These are phyloP conservation scores for Ichneumoninae sp. DNA, from an alignment of 2,888 invertebrate genomes.

Conservation along the genomic window DNA sequence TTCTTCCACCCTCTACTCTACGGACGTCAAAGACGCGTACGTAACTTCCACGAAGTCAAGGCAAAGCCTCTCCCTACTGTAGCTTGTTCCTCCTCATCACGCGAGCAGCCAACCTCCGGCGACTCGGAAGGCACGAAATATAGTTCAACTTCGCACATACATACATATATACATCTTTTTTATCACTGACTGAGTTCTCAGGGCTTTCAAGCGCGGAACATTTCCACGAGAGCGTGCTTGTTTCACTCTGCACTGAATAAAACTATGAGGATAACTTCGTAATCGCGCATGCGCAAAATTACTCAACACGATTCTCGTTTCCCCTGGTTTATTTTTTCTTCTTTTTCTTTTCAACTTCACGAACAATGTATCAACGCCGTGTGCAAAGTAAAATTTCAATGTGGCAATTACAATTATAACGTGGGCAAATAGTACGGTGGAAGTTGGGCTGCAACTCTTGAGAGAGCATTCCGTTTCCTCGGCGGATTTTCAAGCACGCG, in stretches of 20 bases:
- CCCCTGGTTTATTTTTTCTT: not conserved
- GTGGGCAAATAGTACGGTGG: not conserved
- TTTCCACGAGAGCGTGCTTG: not conserved
- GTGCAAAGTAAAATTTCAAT: not conserved
- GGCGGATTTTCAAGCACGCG: not conserved
- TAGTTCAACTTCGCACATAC: not conserved
- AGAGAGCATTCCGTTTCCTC: not conserved
- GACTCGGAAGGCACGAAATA: not conserved
- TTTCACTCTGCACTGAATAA: not conserved
- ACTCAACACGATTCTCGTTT: not conserved
- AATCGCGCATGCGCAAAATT: slow-evolving; percentile 1
- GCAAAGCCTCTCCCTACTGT: not conserved
- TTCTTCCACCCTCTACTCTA: not conserved
- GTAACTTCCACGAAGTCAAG: not conserved
- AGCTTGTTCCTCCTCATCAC: slow-evolving; percentile 1
- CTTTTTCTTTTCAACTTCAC: not conserved
- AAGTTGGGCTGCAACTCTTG: not conserved
- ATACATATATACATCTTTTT: not conserved
- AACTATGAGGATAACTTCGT: slow-evolving; percentile 2
- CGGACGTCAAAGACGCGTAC: not conserved
- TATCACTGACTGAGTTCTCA: not conserved
- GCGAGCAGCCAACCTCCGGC: slow-evolving; percentile 7
- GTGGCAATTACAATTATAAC: not conserved
- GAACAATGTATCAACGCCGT: not conserved
- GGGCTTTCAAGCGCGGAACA: not conserved